A percentile compares a stretch with the other conserved stretches of the same genome.
Evolutionary conservation across 2,113 vertebrate genomes (phyloP).

Genomic region (Burhinus oedicnemus): DNA sequence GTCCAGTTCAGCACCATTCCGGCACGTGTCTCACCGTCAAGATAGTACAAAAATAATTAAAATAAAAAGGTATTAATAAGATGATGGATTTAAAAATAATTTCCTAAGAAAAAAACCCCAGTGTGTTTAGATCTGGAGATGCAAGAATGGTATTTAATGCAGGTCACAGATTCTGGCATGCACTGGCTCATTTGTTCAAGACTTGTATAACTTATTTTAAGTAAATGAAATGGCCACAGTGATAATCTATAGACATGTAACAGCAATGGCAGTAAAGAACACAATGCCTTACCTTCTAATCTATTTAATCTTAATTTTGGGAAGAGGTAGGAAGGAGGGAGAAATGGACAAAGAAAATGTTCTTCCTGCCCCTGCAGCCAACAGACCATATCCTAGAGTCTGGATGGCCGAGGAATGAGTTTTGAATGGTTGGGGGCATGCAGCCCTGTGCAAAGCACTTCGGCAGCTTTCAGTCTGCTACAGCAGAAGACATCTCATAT

Average conservation of each 20-base stretch:
- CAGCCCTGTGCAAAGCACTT: background rate
- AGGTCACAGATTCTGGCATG: background rate
- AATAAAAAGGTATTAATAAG: background rate
- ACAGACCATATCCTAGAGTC: background rate
- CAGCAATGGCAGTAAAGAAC: background rate
- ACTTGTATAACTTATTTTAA: background rate
- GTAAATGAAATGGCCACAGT: background rate
- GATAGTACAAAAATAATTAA: rapidly evolving
- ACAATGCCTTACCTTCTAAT: background rate
- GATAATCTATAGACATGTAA: background rate
- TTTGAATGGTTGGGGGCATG: background rate
- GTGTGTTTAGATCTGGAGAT: background rate
- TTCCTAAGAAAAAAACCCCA: background rate
- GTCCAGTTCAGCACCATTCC: background rate
- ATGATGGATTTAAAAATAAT: background rate
- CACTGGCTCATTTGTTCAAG: background rate
- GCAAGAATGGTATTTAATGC: background rate
- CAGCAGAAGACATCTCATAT: background rate
- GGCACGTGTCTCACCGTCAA: no score
- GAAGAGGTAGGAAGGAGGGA: background rate
- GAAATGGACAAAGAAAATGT: background rate
- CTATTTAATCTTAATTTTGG: background rate
- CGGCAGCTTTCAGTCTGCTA: background rate
- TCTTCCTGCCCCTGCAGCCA: background rate
- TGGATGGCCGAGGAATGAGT: background rate